Evolutionary conservation across 2,797 vertebrate species (phyloP).

Genomic region (Prunella strophiata): DNA sequence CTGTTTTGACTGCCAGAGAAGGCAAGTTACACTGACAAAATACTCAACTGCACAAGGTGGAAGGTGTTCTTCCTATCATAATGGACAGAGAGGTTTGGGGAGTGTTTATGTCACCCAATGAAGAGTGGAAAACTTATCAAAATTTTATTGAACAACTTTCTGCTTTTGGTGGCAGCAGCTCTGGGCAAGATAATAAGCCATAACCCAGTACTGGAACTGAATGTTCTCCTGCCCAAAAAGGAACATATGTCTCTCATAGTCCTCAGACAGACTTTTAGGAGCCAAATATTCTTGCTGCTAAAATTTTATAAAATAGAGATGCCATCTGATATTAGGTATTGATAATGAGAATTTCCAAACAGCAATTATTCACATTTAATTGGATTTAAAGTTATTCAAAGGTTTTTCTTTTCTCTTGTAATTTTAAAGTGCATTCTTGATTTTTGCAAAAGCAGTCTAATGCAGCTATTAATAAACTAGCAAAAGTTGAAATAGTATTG

Average conservation of each 20-base stretch:
- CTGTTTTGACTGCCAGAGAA: not conserved
- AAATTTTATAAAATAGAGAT: not conserved
- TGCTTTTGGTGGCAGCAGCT: not conserved
- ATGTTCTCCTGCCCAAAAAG: not conserved
- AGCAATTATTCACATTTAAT: not conserved
- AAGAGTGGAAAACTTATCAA: not conserved
- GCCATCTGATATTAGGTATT: not conserved
- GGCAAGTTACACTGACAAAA: not conserved
- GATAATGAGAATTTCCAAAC: not conserved
- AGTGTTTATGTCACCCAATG: not conserved
- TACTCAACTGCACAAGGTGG: accelerated
- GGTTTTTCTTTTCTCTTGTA: not conserved
- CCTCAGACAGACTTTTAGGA: not conserved
- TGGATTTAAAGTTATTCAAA: not conserved
- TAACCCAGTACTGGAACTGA: not conserved
- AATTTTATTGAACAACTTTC: not conserved
- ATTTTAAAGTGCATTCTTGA: not conserved
- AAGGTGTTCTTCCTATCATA: not conserved
- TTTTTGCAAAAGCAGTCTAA: not conserved
- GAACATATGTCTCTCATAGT: not conserved
- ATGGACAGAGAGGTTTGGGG: not conserved
- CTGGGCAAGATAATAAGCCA: not conserved
- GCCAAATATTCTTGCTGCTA: not conserved
- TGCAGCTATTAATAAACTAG: not conserved
- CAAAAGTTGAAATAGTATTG: not conserved